These are phyloP conservation scores for Tenthredo amoena DNA, from an alignment of 2,888 invertebrate species.

Conservation along the genomic window DNA sequence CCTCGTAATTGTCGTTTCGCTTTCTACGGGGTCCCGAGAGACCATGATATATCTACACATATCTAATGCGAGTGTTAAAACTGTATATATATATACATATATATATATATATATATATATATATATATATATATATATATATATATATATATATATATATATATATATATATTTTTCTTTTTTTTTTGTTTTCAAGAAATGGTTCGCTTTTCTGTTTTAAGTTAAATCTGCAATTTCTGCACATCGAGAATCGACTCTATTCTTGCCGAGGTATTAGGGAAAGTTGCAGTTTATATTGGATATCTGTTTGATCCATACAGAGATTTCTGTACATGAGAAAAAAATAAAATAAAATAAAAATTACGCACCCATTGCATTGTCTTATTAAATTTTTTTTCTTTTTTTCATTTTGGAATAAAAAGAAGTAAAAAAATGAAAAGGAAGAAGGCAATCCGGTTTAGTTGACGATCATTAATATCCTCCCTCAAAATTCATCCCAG, in stretches of 20 bases:
- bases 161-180: neutral
- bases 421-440: neutral
- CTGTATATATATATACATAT: neutral
- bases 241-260: no score
- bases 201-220: no score
- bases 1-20: constrained; percentile 45
- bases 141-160: neutral
- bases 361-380: no score
- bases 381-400: no score
- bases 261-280: no score
- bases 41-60: neutral
- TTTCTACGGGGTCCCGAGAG: constrained; percentile 12
- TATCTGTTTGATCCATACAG: no score
- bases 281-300: no score
- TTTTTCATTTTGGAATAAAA: neutral
- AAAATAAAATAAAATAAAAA: no score
- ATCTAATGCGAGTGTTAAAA: neutral
- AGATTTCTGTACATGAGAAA: no score
- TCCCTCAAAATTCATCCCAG: neutral
- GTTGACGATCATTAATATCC: constrained; percentile 7
- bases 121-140: neutral
- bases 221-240: no score
- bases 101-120: neutral
- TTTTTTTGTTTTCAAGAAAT: no score
- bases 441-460: neutral